Percentiles rank a stretch among this genome's conserved stretches.
Evolutionary conservation across 2,113 vertebrate genomes (phyloP).

Genomic region (Galbula dea): DNA sequence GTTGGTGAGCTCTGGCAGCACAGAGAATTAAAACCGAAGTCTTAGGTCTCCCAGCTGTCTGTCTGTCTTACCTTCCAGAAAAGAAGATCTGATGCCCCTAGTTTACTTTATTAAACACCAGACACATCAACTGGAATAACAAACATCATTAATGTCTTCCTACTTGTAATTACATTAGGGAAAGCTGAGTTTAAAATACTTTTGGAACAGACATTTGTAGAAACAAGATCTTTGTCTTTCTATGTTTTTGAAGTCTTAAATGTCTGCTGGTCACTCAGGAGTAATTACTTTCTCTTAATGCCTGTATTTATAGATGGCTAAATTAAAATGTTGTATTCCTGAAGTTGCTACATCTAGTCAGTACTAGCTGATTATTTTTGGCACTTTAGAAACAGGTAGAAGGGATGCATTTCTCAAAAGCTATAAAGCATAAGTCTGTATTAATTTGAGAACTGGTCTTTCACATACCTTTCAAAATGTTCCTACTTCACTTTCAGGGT

Average conservation of each 20-base stretch:
- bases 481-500: not conserved
- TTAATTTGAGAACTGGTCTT: not conserved
- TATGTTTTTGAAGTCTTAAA: not conserved
- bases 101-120: not conserved
- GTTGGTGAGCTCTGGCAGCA: not conserved
- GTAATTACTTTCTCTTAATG: not conserved
- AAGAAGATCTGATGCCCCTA: not conserved
- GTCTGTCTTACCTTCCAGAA: not conserved
- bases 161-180: not conserved
- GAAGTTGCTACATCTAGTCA: not conserved
- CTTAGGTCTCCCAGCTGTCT: not conserved
- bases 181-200: not conserved
- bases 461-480: not conserved
- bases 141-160: not conserved
- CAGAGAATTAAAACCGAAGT: not conserved
- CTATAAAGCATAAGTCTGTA: not conserved
- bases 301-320: not conserved
- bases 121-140: not conserved
- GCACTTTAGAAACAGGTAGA: not conserved
- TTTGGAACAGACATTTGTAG: not conserved
- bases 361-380: not conserved
- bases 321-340: not conserved
- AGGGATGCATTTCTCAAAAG: not conserved
- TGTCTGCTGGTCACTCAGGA: not conserved
- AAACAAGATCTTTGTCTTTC: not conserved